Percentiles rank a stretch among this genome's conserved stretches.
Evolutionary conservation across 2,888 invertebrate genomes (phyloP).

Genomic region (Sinhomidia bicolor): DNA sequence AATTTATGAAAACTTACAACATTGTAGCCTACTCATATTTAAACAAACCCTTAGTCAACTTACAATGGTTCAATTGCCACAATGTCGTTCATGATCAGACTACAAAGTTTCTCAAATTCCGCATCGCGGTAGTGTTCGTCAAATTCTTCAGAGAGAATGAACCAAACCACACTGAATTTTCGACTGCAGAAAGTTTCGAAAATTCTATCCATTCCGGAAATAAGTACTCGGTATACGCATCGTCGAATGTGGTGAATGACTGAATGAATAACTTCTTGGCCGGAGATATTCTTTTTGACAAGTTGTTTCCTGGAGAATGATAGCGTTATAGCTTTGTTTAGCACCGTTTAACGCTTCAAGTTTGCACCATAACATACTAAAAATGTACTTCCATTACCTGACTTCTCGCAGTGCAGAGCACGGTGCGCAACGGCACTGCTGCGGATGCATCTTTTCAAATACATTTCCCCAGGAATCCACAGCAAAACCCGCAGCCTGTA

Average conservation of each 20-base stretch:
- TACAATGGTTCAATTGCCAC: conserved; percentile 64
- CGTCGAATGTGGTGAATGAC: conserved; percentile 64
- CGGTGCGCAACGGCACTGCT: conserved; percentile 53
- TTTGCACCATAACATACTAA: too few relatives aligned
- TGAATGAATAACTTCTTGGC: conserved; percentile 54
- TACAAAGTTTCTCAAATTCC: conserved; percentile 60
- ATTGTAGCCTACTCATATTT: too few relatives aligned
- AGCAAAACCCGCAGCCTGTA: conserved; percentile 49
- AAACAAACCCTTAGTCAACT: conserved; percentile 13
- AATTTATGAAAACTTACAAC: too few relatives aligned
- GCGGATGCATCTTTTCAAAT: conserved; percentile 64
- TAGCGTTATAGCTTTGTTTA: too few relatives aligned
- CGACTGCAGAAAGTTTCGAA: conserved; percentile 65
- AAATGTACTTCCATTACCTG: conserved; percentile 53
- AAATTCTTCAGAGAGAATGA: conserved; percentile 59
- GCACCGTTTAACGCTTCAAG: too few relatives aligned
- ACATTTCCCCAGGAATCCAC: conserved; percentile 63
- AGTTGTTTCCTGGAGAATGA: conserved; percentile 50
- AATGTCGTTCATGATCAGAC: conserved; percentile 69
- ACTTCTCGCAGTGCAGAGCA: conserved; percentile 63
- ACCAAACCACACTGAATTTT: conserved; percentile 60
- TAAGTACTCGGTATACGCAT: conserved; percentile 63
- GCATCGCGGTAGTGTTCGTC: conserved; percentile 58
- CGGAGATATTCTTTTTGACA: conserved; percentile 60
- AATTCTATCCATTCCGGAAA: conserved; percentile 59